phyloP scores from a whole-genome alignment of 1,140 invertebrate species.

The Sitophilus oryzae region DNA sequence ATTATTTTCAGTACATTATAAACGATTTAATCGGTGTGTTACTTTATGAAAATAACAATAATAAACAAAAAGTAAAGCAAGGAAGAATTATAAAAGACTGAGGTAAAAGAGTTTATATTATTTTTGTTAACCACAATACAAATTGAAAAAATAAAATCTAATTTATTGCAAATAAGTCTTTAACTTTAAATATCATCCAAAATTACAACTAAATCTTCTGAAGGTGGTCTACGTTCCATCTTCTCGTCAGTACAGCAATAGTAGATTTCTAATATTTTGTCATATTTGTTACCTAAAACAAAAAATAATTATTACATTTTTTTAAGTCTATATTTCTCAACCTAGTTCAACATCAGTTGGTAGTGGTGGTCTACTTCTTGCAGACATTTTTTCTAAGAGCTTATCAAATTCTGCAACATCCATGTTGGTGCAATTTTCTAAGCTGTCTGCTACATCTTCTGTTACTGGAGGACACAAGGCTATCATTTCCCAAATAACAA shows the following conservation, averaged over 20 bases:
- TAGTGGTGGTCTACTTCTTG: constrained; percentile 51
- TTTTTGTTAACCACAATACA: constrained; percentile 10
- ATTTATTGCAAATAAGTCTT: background rate
- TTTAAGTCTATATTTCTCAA: constrained; percentile 52
- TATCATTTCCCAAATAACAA: constrained; percentile 78
- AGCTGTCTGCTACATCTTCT: constrained; percentile 37
- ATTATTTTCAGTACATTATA: constrained; percentile 24
- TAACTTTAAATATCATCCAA: constrained; percentile 25
- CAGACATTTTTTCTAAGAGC: constrained; percentile 17
- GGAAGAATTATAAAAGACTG: constrained; percentile 21
- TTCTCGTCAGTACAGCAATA: constrained; percentile 62
- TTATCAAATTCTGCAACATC: constrained; percentile 18
- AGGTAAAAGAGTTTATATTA: constrained; percentile 23
- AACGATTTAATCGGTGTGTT: too few species aligned
- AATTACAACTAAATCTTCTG: constrained; percentile 40
- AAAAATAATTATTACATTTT: background rate
- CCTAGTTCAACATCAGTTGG: constrained; percentile 56
- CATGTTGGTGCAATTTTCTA: constrained; percentile 37
- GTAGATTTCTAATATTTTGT: constrained; percentile 61
- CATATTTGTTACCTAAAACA: constrained; percentile 57
- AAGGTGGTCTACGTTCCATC: constrained; percentile 56
- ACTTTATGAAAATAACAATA: too few species aligned
- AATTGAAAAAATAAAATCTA: constrained; percentile 6
- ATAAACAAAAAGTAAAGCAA: background rate
- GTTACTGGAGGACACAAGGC: constrained; percentile 61